These are phyloP conservation scores for Paramormyrops kingsleyae DNA, from an alignment of 2,113 vertebrate genomes.

Conservation along the genomic window DNA sequence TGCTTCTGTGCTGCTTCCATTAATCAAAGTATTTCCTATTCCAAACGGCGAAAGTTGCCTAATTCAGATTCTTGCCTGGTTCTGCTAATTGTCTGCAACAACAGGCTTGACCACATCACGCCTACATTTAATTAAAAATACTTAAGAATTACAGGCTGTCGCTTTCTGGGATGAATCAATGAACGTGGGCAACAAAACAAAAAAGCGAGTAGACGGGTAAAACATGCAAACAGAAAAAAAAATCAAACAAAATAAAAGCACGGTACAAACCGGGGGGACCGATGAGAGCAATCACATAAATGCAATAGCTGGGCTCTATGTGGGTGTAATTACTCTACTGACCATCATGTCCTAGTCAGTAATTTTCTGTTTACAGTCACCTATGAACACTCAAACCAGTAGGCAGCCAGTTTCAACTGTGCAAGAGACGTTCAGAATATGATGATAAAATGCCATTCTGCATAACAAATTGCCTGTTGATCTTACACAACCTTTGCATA, in stretches of 20 bases:
- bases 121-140: constrained; percentile 14
- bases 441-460: background rate
- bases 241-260: background rate
- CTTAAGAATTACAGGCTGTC: background rate
- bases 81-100: constrained; percentile 9
- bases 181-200: background rate
- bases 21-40: background rate
- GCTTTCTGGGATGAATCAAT: constrained; percentile 12
- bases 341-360: constrained; percentile 4
- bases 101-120: constrained; percentile 17
- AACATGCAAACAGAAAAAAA: constrained; percentile 9
- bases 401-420: background rate
- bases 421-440: background rate
- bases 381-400: background rate
- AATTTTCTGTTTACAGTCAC: background rate
- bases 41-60: background rate
- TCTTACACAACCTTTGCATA: background rate
- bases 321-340: constrained; percentile 13
- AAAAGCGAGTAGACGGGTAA: background rate
- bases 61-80: constrained; percentile 12
- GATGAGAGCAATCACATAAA: constrained; percentile 6
- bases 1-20: background rate
- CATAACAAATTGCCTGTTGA: background rate
- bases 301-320: background rate
- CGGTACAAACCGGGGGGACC: background rate